Percentiles rank a stretch among this genome's conserved stretches.
phyloP scores from a whole-genome alignment of 2,113 vertebrate species.

The Dolichotis patagonum region DNA sequence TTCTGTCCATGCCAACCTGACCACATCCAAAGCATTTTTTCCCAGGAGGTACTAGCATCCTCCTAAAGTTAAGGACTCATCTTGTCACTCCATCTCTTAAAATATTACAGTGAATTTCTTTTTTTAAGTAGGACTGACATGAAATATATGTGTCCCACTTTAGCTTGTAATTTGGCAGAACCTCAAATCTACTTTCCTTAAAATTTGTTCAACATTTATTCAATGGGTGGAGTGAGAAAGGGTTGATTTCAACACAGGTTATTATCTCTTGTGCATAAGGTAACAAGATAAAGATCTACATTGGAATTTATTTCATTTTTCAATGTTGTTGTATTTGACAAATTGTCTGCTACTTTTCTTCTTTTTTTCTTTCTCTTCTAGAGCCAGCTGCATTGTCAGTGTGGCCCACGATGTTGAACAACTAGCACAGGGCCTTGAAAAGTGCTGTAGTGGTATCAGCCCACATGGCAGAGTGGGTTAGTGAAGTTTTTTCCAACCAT shows the following conservation, averaged over 20 bases:
- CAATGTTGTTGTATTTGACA: neutral
- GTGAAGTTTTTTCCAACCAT: accelerated
- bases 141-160: neutral
- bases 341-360: neutral
- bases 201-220: neutral
- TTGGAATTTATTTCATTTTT: neutral
- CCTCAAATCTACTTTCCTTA: neutral
- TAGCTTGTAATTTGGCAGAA: neutral
- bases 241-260: neutral
- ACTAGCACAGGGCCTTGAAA: accelerated
- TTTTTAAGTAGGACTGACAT: neutral
- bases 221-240: neutral
- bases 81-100: neutral
- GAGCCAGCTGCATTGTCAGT: neutral
- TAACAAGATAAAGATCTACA: neutral
- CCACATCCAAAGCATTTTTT: neutral
- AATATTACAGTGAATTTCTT: neutral
- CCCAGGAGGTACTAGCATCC: neutral
- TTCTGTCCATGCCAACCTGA: neutral
- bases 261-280: neutral
- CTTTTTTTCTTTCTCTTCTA: neutral
- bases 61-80: neutral
- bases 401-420: neutral
- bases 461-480: neutral
- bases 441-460: accelerated